Evolutionary conservation across 2,888 invertebrate species (phyloP).

Genomic region (Sesamia inferens): DNA sequence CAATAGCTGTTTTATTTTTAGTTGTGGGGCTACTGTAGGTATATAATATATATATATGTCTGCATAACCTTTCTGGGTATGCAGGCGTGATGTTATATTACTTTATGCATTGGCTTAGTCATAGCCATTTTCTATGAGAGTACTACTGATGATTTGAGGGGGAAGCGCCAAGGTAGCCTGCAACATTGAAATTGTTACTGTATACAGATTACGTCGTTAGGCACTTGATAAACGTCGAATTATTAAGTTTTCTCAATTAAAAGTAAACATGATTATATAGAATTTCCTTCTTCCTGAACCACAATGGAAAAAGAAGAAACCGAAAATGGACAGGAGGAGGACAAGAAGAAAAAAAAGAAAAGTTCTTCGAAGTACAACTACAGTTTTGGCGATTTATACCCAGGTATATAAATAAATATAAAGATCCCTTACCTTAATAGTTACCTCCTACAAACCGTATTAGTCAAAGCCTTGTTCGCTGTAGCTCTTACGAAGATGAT

Average conservation of each 20-base stretch:
- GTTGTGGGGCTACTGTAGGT: neutral
- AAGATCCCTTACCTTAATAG: neutral
- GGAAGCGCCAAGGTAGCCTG: neutral
- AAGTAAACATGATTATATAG: conserved; percentile 40
- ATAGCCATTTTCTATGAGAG: no score
- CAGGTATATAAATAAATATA: conserved; percentile 74
- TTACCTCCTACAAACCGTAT: no score
- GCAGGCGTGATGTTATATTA: neutral
- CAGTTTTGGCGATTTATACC: conserved; percentile 87
- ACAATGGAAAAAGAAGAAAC: conserved; percentile 81
- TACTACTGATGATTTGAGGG: neutral
- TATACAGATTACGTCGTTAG: neutral
- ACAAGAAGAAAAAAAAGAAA: conserved; percentile 83
- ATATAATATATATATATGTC: no score
- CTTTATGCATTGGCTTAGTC: neutral
- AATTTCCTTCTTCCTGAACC: conserved; percentile 23
- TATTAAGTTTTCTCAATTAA: neutral
- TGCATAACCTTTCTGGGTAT: neutral
- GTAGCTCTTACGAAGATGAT: no score
- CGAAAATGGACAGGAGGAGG: conserved; percentile 76
- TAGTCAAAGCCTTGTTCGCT: no score
- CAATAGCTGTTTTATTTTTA: conserved; percentile 42
- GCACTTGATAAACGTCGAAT: neutral
- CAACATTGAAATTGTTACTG: no score
- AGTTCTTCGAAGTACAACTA: conserved; percentile 86